Conservation (phyloP, 2,888 invertebrate genomes). For the Fissipunctia ypsillon region DNA sequence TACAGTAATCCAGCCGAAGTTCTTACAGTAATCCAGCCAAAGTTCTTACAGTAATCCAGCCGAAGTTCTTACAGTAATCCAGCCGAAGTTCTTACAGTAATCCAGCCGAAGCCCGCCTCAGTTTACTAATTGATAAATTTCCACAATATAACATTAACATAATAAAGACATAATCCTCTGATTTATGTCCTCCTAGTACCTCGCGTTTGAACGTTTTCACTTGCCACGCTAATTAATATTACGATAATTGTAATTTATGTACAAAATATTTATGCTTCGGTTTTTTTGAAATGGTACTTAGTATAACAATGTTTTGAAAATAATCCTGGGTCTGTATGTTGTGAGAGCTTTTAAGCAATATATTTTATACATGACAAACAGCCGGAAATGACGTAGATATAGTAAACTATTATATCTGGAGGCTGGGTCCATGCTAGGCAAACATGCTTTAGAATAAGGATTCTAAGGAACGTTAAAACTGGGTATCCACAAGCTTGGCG, state of each 20-base stretch:
- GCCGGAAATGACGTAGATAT: constrained; percentile 18
- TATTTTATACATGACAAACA: constrained; percentile 21
- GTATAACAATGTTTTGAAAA: constrained; percentile 5
- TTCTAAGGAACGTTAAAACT: constrained; percentile 11
- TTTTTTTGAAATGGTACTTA: constrained; percentile 32
- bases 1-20: constrained; percentile 52
- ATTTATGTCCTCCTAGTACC: constrained; percentile 64
- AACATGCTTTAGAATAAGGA: constrained; percentile 21
- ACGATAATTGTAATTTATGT: constrained; percentile 67
- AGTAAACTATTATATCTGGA: constrained; percentile 18
- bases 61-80: too few species aligned
- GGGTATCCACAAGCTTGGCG: neutral
- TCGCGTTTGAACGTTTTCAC: constrained; percentile 49
- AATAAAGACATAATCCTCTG: constrained; percentile 70
- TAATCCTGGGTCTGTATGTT: neutral
- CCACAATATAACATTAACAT: constrained; percentile 68
- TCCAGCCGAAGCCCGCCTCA: constrained; percentile 48
- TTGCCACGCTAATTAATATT: constrained; percentile 61
- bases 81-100: constrained; percentile 54
- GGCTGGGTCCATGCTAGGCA: constrained; percentile 31
- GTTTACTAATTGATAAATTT: constrained; percentile 70
- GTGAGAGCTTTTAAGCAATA: constrained; percentile 1
- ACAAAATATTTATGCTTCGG: constrained; percentile 54
- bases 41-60: constrained; percentile 52
- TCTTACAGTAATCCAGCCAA: too few species aligned